Base-by-base conservation (phyloP, 2,797 vertebrate species). In the Smutsia temminckii region DNA sequence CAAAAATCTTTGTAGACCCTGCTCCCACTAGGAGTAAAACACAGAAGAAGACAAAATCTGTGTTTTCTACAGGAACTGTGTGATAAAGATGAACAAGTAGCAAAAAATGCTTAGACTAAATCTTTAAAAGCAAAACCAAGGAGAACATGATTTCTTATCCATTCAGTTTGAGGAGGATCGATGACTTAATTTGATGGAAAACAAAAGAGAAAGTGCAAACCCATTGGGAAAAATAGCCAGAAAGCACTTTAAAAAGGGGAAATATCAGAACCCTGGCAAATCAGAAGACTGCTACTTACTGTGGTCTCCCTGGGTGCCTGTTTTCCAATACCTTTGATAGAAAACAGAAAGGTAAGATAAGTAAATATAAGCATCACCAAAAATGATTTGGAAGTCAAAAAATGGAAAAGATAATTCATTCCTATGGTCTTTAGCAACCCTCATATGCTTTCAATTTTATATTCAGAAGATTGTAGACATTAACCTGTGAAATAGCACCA, bases 381-480 rank as follows among this genome's bases (percentile, higher is more conserved):
- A 66, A 92, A 51, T 25, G 81, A 25, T 85, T 68, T 89, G 64
- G 32, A 93, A 17, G 29, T 42, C 69, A n/a, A 94, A 94, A 94
- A 61, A 34, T 89, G 6, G 37, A 72, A 85, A 91, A 77, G 6
- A 69, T 46, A 78, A 72, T 23, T 85, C 42, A 69, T n/a, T 77
- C 34, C 49, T 55, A 0, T 79, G 37, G 14, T 80, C n/a, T 91
- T 81, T 32, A 66, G 14, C 71, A 51, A 74, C 2, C 6, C 11
- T 91, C 6, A 37, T 63, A 18, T 64, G 25, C 71, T 49, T 72
- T 93, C 89, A 25, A 75, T 49, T 72, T 93, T 91, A 37, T 83
- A 75, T 93, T 89, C 85, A 53, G 16, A 85, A 91, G 17, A 10
- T 57, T 86, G 1, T 86, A 59, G 29, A 93, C 84, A 79, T 92